These are phyloP conservation scores for Mohoua ochrocephala DNA, from an alignment of 2,113 vertebrate species.

Conservation along the genomic window DNA sequence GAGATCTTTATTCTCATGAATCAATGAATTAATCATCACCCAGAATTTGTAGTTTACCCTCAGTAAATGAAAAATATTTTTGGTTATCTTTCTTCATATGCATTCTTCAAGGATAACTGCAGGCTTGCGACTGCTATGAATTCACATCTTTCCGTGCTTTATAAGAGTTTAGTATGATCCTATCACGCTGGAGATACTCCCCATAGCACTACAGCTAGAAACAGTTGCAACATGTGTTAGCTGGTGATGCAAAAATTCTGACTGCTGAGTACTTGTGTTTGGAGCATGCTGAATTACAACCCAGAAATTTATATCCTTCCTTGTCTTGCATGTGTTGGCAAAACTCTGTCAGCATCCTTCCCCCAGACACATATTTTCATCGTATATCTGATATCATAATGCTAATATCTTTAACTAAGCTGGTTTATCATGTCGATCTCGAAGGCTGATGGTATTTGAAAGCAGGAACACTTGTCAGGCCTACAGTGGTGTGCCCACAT, in stretches of 20 bases:
- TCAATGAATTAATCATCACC: neutral
- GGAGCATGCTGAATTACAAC: neutral
- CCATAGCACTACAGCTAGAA: neutral
- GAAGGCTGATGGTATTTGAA: neutral
- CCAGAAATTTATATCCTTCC: neutral
- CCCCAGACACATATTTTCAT: neutral
- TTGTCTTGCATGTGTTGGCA: neutral
- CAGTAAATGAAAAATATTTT: neutral
- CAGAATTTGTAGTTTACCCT: neutral
- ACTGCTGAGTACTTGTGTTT: neutral
- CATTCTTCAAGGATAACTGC: neutral
- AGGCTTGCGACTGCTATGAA: neutral
- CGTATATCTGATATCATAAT: fast-evolving
- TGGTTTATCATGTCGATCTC: fast-evolving
- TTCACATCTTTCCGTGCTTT: neutral
- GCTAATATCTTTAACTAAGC: neutral
- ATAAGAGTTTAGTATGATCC: neutral
- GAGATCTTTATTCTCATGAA: neutral
- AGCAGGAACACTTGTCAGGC: neutral
- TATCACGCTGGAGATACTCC: neutral
- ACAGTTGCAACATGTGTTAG: neutral
- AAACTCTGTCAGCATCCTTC: neutral
- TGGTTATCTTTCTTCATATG: neutral
- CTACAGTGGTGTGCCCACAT: neutral
- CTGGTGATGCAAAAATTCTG: neutral